Conservation (phyloP, 2,113 vertebrate species). For the Gnathonemus longibarbis region DNA sequence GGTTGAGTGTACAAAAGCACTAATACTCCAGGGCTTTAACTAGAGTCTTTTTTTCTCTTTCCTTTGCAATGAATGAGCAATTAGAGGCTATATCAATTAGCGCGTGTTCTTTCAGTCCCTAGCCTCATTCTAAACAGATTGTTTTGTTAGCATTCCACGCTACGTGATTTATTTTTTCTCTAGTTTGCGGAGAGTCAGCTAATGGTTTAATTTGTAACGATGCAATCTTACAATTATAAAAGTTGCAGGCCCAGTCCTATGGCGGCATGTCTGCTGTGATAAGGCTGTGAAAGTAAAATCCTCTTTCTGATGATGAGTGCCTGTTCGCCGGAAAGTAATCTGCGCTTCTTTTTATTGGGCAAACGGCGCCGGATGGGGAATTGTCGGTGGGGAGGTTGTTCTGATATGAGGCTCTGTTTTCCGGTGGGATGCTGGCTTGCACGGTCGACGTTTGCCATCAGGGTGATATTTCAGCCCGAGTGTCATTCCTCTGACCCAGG, state of each 20-base stretch:
- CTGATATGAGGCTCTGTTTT: neutral
- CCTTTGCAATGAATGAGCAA: conserved; percentile 62
- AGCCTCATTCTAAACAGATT: conserved; percentile 62
- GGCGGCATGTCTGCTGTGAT: conserved; percentile 31
- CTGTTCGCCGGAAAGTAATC: neutral
- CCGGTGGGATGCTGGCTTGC: neutral
- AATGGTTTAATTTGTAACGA: conserved; percentile 30
- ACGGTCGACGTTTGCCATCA: neutral
- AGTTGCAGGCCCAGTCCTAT: conserved; percentile 35
- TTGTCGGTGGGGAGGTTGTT: neutral
- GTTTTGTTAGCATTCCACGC: conserved; percentile 20
- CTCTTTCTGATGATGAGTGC: conserved; percentile 23
- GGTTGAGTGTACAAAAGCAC: conserved; percentile 52
- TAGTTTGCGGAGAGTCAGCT: conserved; percentile 17
- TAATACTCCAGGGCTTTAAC: conserved; percentile 57
- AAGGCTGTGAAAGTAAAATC: conserved; percentile 27
- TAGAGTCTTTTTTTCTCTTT: conserved; percentile 62
- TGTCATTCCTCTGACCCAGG: neutral
- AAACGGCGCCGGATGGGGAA: neutral
- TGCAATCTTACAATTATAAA: conserved; percentile 34
- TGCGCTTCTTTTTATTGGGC: neutral
- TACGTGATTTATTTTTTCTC: conserved; percentile 35
- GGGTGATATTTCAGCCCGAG: neutral
- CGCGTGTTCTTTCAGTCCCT: conserved; percentile 62
- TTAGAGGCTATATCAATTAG: conserved; percentile 77